These are phyloP conservation scores for Rallus limicola DNA, from an alignment of 2,113 vertebrate species.

Conservation along the genomic window DNA sequence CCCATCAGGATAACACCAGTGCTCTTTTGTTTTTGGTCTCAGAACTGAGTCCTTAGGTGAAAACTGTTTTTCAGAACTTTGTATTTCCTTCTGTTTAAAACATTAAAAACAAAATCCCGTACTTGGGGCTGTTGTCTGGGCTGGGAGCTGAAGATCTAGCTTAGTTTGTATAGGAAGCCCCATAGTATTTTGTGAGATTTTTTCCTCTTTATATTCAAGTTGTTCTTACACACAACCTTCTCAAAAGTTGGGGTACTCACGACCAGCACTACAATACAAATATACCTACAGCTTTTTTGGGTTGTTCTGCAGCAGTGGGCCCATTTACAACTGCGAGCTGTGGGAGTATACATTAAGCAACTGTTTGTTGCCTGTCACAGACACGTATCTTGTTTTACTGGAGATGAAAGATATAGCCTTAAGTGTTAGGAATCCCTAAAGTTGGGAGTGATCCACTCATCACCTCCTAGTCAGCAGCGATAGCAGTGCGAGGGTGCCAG, in stretches of 20 bases:
- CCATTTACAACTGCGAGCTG: background rate
- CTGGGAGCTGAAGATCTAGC: background rate
- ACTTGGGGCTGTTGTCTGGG: background rate
- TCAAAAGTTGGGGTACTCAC: background rate
- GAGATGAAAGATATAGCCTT: conserved; percentile 14
- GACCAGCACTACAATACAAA: background rate
- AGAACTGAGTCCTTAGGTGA: background rate
- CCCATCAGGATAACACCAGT: background rate
- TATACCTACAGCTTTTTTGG: background rate
- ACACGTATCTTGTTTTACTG: conserved; percentile 12
- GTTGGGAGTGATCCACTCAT: background rate
- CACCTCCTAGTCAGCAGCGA: background rate
- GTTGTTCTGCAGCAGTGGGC: background rate
- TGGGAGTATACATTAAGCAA: conserved; percentile 31
- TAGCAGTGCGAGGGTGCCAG: background rate
- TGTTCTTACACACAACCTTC: background rate
- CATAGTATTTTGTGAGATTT: background rate
- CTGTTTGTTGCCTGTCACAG: background rate
- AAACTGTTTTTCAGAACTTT: background rate
- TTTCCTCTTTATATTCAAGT: background rate
- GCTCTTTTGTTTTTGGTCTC: background rate
- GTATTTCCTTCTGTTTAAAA: background rate
- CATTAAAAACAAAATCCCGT: background rate
- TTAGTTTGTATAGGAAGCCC: background rate
- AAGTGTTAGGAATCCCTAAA: conserved; percentile 12